Evolutionary conservation across 35 echinoderm and acorn worm genomes (phyloP).

Genomic region (Chiridota heheva): DNA sequence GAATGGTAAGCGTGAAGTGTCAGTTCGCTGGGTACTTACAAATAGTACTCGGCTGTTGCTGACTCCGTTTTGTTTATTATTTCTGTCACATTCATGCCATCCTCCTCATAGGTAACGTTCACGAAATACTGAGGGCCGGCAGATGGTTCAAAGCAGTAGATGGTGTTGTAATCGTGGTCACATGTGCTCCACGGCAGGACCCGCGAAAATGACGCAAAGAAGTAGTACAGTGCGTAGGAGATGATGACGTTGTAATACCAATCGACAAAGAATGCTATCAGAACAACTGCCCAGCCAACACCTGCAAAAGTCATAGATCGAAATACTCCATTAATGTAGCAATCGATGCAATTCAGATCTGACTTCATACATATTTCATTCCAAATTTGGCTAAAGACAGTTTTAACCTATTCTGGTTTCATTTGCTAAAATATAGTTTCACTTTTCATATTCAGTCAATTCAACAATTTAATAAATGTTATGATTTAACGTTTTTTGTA

Average conservation of each 20-base stretch:
- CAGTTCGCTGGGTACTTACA: too few species aligned
- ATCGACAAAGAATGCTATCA: conserved; percentile 91
- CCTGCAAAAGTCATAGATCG: conserved; percentile 52
- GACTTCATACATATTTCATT: too few species aligned
- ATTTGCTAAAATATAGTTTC: too few species aligned
- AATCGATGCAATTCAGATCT: too few species aligned
- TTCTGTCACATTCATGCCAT: conserved; percentile 33
- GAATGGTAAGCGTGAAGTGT: too few species aligned
- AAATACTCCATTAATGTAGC: not conserved
- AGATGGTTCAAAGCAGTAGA: conserved; percentile 57
- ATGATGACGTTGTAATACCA: conserved; percentile 99
- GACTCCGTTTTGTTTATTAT: conserved; percentile 63
- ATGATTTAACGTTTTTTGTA: too few species aligned
- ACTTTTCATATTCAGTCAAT: too few species aligned
- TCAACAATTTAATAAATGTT: too few species aligned
- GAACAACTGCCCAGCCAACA: conserved; percentile 82
- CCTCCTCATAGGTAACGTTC: not conserved
- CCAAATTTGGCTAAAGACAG: too few species aligned
- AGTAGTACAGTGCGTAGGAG: conserved; percentile 85
- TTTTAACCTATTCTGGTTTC: too few species aligned
- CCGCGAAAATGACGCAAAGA: conserved; percentile 81
- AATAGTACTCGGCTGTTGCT: conserved; percentile 83
- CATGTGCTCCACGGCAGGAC: conserved; percentile 83
- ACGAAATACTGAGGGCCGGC: conserved; percentile 43
- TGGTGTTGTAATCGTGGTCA: conserved; percentile 70